Conservation (phyloP, 64 coral and sea anemone species). For the Stylophora pistillata region DNA sequence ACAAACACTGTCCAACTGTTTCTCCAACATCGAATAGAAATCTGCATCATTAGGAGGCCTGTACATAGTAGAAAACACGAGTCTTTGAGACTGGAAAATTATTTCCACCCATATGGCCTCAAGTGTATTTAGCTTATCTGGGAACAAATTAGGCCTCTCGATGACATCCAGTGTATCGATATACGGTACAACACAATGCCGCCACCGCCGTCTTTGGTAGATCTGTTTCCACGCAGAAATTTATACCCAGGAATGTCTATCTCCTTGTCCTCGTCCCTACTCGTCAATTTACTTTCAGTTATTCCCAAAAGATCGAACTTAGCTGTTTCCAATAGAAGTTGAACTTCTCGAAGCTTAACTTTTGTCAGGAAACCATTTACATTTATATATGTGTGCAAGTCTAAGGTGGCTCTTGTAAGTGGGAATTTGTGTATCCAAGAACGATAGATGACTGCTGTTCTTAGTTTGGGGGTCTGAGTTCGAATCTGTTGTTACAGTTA, state of each 20-base stretch:
- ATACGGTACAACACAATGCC: conserved; percentile 22
- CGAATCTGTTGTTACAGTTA: no score
- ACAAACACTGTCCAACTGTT: conserved; percentile 19
- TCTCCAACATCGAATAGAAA: conserved; percentile 27
- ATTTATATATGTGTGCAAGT: no score
- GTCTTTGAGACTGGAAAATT: conserved; percentile 22
- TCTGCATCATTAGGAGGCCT: background rate
- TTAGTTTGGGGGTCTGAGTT: no score
- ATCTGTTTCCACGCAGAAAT: background rate
- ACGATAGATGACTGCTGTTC: no score
- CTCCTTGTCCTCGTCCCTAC: background rate
- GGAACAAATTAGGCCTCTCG: background rate
- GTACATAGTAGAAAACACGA: conserved; percentile 15
- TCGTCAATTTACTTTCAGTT: conserved; percentile 26
- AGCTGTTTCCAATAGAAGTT: background rate
- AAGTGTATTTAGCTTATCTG: background rate
- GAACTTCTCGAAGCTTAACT: conserved; percentile 21
- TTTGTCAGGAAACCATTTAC: conserved; percentile 30
- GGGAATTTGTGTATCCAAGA: no score
- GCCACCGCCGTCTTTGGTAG: background rate
- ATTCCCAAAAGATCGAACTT: conserved; percentile 10
- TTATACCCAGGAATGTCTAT: conserved; percentile 1
- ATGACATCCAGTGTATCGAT: background rate
- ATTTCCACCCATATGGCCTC: conserved; percentile 33
- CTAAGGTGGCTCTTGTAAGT: no score